Percentiles rank a stretch among this genome's conserved stretches.
These are phyloP conservation scores for Priocnemis perturbator DNA, from an alignment of 2,888 invertebrate species.

Conservation along the genomic window DNA sequence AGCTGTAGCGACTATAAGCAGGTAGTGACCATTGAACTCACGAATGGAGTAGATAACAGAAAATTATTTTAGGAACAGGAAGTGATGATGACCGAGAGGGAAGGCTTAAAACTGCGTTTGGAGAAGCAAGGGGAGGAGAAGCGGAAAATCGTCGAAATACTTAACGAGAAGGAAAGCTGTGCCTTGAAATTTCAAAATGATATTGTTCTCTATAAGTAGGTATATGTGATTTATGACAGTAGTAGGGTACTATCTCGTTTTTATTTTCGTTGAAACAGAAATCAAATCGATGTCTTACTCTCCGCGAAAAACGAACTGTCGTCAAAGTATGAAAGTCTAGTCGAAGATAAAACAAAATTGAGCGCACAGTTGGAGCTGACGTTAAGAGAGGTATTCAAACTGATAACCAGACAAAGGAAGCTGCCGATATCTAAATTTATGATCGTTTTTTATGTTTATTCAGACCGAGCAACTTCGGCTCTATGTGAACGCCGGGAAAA, in stretches of 20 bases:
- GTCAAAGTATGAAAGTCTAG: conserved; percentile 13
- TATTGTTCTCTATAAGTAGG: conserved; percentile 29
- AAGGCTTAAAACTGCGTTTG: conserved; percentile 31
- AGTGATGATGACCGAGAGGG: conserved; percentile 25
- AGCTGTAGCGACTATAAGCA: background rate
- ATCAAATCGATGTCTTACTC: conserved; percentile 20
- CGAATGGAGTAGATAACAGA: background rate
- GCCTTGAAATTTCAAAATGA: conserved; percentile 28
- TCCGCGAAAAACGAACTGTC: conserved; percentile 21
- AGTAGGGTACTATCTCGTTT: background rate
- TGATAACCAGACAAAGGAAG: background rate
- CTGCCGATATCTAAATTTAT: background rate
- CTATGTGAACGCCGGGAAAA: conserved; percentile 18
- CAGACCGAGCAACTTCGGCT: conserved; percentile 27
- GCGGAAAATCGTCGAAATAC: background rate
- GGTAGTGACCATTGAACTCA: background rate
- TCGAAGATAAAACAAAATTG: conserved; percentile 1
- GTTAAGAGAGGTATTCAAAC: conserved; percentile 11
- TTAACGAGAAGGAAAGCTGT: conserved; percentile 22
- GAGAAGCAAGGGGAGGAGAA: conserved; percentile 29
- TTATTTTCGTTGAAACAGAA: conserved; percentile 15
- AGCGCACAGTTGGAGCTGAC: conserved; percentile 9
- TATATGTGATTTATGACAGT: background rate
- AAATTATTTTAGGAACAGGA: conserved; percentile 42
- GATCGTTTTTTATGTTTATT: background rate